These are phyloP conservation scores for Thymelicus acteon DNA, from an alignment of 2,888 invertebrate species.

Conservation along the genomic window DNA sequence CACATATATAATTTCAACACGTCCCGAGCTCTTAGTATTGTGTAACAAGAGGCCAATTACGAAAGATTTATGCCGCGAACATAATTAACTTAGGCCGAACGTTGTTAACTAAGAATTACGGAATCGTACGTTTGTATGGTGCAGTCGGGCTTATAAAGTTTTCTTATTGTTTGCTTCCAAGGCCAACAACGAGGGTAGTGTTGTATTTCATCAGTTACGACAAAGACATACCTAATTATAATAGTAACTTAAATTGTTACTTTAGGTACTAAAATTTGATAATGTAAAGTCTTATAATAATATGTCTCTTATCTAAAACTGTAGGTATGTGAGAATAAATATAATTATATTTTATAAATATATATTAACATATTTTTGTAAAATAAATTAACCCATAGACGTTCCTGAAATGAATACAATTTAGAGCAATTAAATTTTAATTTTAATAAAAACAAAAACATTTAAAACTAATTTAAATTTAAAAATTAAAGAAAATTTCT, in stretches of 20 bases:
- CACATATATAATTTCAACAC: constrained; percentile 84
- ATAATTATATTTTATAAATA: no score
- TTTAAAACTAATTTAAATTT: background rate
- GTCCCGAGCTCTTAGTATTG: constrained; percentile 79
- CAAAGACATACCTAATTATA: background rate
- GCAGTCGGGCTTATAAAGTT: constrained; percentile 22
- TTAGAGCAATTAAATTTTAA: background rate
- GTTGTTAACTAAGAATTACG: constrained; percentile 79
- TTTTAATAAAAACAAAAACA: background rate
- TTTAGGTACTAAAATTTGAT: no score
- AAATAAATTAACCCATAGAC: no score
- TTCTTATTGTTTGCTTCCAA: constrained; percentile 27
- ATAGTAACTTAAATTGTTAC: background rate
- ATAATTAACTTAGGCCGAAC: constrained; percentile 85
- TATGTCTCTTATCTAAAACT: no score
- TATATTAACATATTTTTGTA: no score
- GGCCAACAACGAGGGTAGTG: constrained; percentile 38
- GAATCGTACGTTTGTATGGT: constrained; percentile 61
- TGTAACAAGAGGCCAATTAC: constrained; percentile 85
- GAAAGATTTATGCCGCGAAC: constrained; percentile 83
- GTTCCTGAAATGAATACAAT: no score
- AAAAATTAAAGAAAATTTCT: no score
- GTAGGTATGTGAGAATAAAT: no score
- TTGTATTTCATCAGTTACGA: background rate
- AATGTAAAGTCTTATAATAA: no score